Base-by-base conservation (phyloP, 2,797 vertebrate species). In the Brachyalestes nurse region DNA sequence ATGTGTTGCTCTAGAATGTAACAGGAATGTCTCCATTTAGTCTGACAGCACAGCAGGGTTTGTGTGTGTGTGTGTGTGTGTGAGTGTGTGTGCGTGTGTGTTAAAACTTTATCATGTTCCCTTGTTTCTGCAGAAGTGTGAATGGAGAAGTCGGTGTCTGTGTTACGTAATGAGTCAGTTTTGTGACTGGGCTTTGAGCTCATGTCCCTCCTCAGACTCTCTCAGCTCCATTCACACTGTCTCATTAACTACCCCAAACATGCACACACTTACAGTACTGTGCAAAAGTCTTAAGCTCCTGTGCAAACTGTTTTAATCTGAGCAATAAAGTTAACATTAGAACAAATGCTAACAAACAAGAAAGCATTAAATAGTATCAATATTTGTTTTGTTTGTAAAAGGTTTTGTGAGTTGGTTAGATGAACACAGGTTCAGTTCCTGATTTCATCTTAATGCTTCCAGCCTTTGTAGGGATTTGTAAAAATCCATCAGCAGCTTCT, bases 101-200 rank as follows among this genome's bases (percentile, higher is more conserved):
- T 38, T 19, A 55, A n/a, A 38, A 13, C 4, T n/a, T 40, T 65
- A 13, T 21, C 40, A 6, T n/a, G n/a, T 45, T n/a, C n/a, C 19
- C 9, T 42, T 49, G 66, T 45, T 45, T 47, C 69, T 16, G 51
- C 69, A 16, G 69, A 19, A 34, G 23, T 28, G 28, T 23, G 40
- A 71, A 65, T 42, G 34, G 25, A 57, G 49, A n/a, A 55, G 70
- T 38, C 34, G 28, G 45, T 51, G 17, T 34, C 28, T 40, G n/a
- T 61, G 38, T 78, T 71, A 51, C 7, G 53, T 62, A 72, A 73
- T 55, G 19, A 64, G 58, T 72, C 45, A 57, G 34, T 34, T 42
- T 16, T 3, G 25, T 57, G 25, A 17, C 10, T 21, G 47, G 14
- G 21, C 23, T 23, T 28, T 23, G 42, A 47, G 12, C 47, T 53